These are phyloP conservation scores for Hypomecis atomaria DNA, from an alignment of 2,888 invertebrate species.

Conservation along the genomic window DNA sequence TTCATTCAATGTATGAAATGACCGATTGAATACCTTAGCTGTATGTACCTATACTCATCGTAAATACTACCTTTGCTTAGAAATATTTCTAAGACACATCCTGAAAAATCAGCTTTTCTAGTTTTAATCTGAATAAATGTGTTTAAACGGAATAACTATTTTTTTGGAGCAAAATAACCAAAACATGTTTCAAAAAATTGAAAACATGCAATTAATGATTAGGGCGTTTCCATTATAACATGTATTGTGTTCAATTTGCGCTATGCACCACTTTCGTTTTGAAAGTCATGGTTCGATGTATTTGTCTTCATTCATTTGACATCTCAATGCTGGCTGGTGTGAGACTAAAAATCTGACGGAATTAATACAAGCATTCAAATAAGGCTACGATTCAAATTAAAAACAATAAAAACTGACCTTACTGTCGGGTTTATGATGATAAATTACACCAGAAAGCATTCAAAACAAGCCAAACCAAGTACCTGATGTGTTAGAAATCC, in stretches of 20 bases:
- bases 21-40: no score
- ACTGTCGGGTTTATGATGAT: constrained; percentile 36
- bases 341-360: constrained; percentile 68
- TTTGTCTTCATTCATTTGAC: constrained; percentile 82
- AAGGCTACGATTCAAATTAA: constrained; percentile 46
- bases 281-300: constrained; percentile 74
- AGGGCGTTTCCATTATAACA: constrained; percentile 47
- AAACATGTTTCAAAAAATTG: no score
- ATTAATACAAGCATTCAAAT: constrained; percentile 34
- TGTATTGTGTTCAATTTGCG: constrained; percentile 71
- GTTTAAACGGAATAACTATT: no score
- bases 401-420: constrained; percentile 38
- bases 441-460: constrained; percentile 28
- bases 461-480: neutral
- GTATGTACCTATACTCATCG: no score
- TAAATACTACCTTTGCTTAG: no score
- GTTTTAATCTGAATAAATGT: no score
- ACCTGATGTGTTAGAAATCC: constrained; percentile 9
- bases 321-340: constrained; percentile 71
- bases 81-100: no score
- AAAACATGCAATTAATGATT: constrained; percentile 2
- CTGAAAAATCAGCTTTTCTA: no score
- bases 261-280: constrained; percentile 63
- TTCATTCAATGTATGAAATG: no score
- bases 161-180: no score